phyloP scores from a whole-genome alignment of 1,140 invertebrate species.

The Ceratina australensis region DNA sequence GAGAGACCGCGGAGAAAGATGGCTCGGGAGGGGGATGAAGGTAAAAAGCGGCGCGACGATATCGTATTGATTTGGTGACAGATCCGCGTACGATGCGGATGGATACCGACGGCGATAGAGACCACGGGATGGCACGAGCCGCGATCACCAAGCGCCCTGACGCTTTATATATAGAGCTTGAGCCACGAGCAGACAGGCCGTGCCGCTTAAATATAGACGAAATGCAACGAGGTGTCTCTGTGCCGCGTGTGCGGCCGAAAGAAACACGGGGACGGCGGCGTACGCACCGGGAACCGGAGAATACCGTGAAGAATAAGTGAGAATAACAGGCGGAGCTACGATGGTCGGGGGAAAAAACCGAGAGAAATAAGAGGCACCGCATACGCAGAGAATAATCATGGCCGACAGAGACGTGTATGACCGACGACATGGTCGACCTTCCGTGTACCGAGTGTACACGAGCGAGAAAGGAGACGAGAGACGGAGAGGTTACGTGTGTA shows the following conservation, averaged over 20 bases:
- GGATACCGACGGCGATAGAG: conserved; percentile 39
- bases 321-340: no score
- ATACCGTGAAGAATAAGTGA: no score
- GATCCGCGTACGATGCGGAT: conserved; percentile 59
- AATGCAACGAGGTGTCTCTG: conserved; percentile 71
- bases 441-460: background rate
- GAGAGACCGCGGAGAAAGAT: conserved; percentile 18
- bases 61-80: conserved; percentile 68
- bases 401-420: conserved; percentile 57
- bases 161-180: conserved; percentile 74
- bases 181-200: conserved; percentile 67
- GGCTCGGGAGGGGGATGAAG: conserved; percentile 34
- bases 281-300: conserved; percentile 9
- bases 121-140: conserved; percentile 24
- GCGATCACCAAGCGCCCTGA: conserved; percentile 62
- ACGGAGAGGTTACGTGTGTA: background rate
- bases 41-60: conserved; percentile 58
- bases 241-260: conserved; percentile 18
- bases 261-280: conserved; percentile 33
- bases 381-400: conserved; percentile 58
- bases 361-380: conserved; percentile 31
- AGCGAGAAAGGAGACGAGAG: background rate
- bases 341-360: background rate
- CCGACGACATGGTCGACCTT: no score
- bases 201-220: conserved; percentile 75